These are phyloP conservation scores for Melanotaenia maccullochi DNA, from an alignment of 2,797 vertebrate species.

Conservation along the genomic window DNA sequence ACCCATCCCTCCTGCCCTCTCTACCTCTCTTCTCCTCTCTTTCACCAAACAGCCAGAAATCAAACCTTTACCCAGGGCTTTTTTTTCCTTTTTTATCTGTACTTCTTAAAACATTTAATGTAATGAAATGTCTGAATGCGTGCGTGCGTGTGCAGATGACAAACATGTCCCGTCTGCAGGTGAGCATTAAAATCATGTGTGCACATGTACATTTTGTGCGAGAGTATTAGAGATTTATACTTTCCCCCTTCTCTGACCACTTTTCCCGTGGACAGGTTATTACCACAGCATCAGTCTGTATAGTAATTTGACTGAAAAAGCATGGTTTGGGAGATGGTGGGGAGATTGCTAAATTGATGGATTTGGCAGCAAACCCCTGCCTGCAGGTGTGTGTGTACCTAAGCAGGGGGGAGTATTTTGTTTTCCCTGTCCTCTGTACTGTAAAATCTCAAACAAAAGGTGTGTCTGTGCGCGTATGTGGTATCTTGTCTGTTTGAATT, in stretches of 20 bases:
- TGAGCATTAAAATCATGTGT: constrained; percentile 78
- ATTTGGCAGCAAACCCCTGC: constrained; percentile 58
- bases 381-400: constrained; percentile 70
- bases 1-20: constrained; percentile 78
- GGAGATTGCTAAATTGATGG: constrained; percentile 51
- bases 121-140: constrained; percentile 75
- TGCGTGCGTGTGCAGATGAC: constrained; percentile 61
- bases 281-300: constrained; percentile 74
- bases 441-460: constrained; percentile 74
- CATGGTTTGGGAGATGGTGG: constrained; percentile 56
- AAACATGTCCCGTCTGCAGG: constrained; percentile 57
- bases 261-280: constrained; percentile 70
- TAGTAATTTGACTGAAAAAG: constrained; percentile 73
- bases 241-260: constrained; percentile 71
- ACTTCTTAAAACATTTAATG: constrained; percentile 82
- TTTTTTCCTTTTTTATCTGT: constrained; percentile 81
- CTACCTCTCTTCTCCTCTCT: constrained; percentile 83
- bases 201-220: constrained; percentile 74
- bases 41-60: constrained; percentile 84
- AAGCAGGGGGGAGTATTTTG: constrained; percentile 60
- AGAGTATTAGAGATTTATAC: constrained; percentile 78
- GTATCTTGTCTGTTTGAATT: constrained; percentile 50
- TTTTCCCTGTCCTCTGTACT: constrained; percentile 79
- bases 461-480: constrained; percentile 40
- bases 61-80: constrained; percentile 84